Conservation (phyloP, 2,888 invertebrate genomes). For the Rutpela maculata region DNA sequence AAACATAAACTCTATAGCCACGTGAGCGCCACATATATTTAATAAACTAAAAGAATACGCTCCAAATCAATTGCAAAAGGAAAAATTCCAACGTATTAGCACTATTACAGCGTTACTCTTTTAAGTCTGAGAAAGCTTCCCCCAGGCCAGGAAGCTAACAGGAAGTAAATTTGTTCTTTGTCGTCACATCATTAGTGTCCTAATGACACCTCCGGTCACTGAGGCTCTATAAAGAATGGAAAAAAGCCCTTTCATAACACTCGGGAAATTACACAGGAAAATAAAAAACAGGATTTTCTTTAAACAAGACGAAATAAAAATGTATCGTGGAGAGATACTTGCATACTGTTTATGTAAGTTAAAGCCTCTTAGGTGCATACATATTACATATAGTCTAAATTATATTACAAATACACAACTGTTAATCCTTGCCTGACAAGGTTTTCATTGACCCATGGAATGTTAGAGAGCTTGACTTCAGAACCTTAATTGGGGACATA, state of each 20-base stretch:
- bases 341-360: not conserved
- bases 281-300: not conserved
- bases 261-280: not conserved
- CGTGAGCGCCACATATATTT: not conserved
- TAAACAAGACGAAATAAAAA: not conserved
- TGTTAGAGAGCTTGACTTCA: too few relatives aligned
- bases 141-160: slow-evolving; percentile 35
- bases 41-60: slow-evolving; percentile 4
- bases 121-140: slow-evolving; percentile 25
- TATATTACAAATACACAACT: too few relatives aligned
- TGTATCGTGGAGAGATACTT: not conserved
- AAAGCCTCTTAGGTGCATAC: not conserved
- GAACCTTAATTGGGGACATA: too few relatives aligned
- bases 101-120: slow-evolving; percentile 19
- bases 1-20: not conserved
- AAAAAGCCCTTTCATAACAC: slow-evolving; percentile 13
- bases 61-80: not conserved
- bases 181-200: slow-evolving; percentile 56
- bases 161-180: slow-evolving; percentile 47
- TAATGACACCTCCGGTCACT: slow-evolving; percentile 59
- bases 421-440: too few relatives aligned
- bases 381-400: too few relatives aligned
- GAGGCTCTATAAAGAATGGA: slow-evolving; percentile 1
- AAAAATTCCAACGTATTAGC: not conserved
- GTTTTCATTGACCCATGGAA: too few relatives aligned